A percentile compares a stretch with the other conserved stretches of the same genome.
These are phyloP conservation scores for Chascanopsetta lugubris DNA, from an alignment of 2,113 vertebrate species.

Conservation along the genomic window DNA sequence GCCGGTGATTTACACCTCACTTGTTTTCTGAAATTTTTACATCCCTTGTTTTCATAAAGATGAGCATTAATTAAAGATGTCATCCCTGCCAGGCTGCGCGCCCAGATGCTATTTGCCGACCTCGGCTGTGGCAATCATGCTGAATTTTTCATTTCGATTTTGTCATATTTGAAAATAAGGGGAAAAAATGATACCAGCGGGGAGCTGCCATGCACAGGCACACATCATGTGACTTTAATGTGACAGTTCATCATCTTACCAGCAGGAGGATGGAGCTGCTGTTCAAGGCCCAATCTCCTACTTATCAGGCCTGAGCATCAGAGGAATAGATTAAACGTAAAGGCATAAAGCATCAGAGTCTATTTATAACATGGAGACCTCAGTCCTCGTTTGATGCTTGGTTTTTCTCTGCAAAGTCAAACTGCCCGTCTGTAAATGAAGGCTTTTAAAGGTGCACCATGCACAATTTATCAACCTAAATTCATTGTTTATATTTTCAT, in stretches of 20 bases:
- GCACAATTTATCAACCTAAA: too few relatives aligned
- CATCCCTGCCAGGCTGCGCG: neutral
- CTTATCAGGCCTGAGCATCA: neutral
- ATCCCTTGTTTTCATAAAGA: neutral
- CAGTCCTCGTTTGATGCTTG: neutral
- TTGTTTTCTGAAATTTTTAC: neutral
- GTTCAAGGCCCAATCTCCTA: neutral
- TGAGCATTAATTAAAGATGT: conserved; percentile 12
- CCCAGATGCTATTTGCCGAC: neutral
- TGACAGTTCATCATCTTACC: neutral
- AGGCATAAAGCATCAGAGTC: neutral
- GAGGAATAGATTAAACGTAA: neutral
- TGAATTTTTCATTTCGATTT: neutral
- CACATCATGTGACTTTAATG: neutral
- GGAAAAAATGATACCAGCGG: neutral
- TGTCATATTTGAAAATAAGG: neutral
- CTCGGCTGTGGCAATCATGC: neutral
- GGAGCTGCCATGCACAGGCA: neutral
- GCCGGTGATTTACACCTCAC: neutral
- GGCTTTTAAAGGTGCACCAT: too few relatives aligned
- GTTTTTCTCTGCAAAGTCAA: neutral
- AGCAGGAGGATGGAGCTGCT: neutral
- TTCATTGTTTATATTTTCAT: too few relatives aligned
- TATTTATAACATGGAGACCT: neutral
- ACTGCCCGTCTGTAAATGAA: neutral